Evolutionary conservation across 2,113 vertebrate species (phyloP), one percentile per base, ranked within the genome.

Genomic region (Hypomesus transpacificus): DNA sequence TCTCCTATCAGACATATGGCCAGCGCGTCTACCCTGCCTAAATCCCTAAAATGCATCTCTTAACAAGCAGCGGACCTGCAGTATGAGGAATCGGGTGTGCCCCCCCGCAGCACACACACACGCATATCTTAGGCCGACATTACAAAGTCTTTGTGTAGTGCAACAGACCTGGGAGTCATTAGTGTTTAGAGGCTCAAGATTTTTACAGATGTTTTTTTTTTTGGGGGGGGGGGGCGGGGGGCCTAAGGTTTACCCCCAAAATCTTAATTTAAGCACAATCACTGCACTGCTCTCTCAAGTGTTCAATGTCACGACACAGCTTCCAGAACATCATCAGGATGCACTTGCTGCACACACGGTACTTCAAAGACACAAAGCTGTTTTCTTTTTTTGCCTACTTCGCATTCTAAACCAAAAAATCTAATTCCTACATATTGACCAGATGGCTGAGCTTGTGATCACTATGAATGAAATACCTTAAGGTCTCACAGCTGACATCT

Each of bases 231-330:
- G 9, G 39, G 31, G 31, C 5, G 39, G 39, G 39, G 9, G 39
- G 31, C 4, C 5, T 34, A 34, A 34, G 31, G 31, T 34, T 46
- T 13, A 46, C 39, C 39, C 39, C 39, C 9, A 13, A 46, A 46
- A 46, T 87, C 86, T 86, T 88, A 86, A 89, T 90, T 91, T 89
- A 90, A 91, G 89, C 86, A 87, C 87, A 90, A 90, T 89, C 88
- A 90, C 85, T 80, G n/a, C 26, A 26, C 26, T 53, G n/a, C 50
- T 1, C 65, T 14, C 66, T 16, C 79, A 85, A 87, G 87, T 89
- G 88, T 89, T 88, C 86, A 82, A 84, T 91, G 89, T 91, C 90
- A 90, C 87, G 87, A 87, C 87, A 88, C 85, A 88, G 87, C 89
- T 83, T 69, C 75, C 77, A 85, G 86, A 86, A 88, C 88, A 86